A percentile compares a stretch with the other conserved stretches of the same genome.
Conservation (phyloP, 1,140 invertebrate genomes). For the Drosophila sucinea region DNA sequence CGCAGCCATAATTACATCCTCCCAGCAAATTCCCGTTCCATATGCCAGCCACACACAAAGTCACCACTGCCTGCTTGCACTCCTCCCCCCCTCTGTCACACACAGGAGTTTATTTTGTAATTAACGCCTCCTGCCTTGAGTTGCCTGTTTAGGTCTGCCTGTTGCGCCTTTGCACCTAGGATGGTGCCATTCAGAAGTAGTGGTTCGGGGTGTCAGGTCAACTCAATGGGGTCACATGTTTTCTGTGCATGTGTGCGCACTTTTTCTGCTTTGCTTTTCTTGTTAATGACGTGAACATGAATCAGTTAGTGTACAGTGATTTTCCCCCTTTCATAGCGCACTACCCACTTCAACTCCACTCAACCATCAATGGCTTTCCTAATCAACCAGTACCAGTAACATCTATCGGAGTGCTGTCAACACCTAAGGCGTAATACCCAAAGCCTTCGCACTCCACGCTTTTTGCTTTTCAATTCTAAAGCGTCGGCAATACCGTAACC, state of each 20-base stretch:
- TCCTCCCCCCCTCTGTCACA: slow-evolving; percentile 21
- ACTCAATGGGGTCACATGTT: slow-evolving; percentile 36
- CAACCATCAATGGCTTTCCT: slow-evolving; percentile 17
- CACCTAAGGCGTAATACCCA: slow-evolving; percentile 30
- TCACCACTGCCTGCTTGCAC: background rate
- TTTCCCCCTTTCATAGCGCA: background rate
- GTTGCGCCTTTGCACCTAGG: slow-evolving; percentile 69
- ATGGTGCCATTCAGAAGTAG: background rate
- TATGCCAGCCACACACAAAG: background rate
- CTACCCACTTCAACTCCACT: background rate
- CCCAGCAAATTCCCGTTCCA: slow-evolving; percentile 26
- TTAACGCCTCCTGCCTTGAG: slow-evolving; percentile 75
- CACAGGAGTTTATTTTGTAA: slow-evolving; percentile 82
- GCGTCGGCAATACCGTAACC: no score
- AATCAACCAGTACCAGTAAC: slow-evolving; percentile 35
- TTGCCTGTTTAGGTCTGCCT: slow-evolving; percentile 59
- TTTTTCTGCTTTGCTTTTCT: slow-evolving; percentile 45
- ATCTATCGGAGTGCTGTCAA: slow-evolving; percentile 35
- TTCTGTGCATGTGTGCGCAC: slow-evolving; percentile 32
- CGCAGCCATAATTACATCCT: slow-evolving; percentile 75
- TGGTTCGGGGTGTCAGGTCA: slow-evolving; percentile 21
- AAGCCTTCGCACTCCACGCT: background rate
- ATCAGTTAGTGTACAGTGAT: slow-evolving; percentile 19
- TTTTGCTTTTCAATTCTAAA: slow-evolving; percentile 11
- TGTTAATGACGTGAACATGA: slow-evolving; percentile 80